These are phyloP conservation scores for Xylota sylvarum DNA, from an alignment of 2,888 invertebrate genomes.

Conservation along the genomic window DNA sequence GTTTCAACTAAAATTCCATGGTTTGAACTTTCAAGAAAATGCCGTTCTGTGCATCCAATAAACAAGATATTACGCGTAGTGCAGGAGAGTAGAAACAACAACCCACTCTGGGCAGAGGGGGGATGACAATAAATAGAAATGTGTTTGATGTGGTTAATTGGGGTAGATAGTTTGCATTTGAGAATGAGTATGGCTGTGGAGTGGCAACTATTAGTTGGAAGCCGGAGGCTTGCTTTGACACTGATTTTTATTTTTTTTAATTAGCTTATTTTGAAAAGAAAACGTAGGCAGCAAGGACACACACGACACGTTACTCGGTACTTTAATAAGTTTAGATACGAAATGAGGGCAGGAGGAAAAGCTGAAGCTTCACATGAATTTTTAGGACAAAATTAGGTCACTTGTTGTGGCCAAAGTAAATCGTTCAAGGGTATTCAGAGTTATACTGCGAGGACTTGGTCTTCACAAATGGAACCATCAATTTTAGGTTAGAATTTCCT, in stretches of 20 bases:
- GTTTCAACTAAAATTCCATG: slow-evolving; percentile 65
- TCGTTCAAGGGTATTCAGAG: too few species aligned
- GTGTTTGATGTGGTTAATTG: slow-evolving; percentile 65
- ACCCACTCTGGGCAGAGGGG: background rate
- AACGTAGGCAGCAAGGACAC: background rate
- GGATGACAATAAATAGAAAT: slow-evolving; percentile 59
- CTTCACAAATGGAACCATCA: too few species aligned
- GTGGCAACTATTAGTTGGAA: background rate
- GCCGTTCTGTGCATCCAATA: slow-evolving; percentile 70
- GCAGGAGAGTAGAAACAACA: background rate
- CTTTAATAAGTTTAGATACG: too few species aligned
- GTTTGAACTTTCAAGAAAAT: slow-evolving; percentile 62
- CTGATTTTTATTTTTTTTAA: background rate
- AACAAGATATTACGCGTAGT: slow-evolving; percentile 58
- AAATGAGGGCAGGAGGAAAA: too few species aligned
- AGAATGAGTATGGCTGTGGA: background rate
- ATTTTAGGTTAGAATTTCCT: too few species aligned
- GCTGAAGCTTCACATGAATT: too few species aligned
- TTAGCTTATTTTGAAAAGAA: background rate
- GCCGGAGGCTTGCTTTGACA: slow-evolving; percentile 2
- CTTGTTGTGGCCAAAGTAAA: too few species aligned
- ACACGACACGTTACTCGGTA: too few species aligned
- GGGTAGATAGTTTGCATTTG: slow-evolving; percentile 6
- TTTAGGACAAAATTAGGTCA: too few species aligned
- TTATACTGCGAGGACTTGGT: too few species aligned